Percentiles rank a stretch among this genome's conserved stretches.
These are phyloP conservation scores for Heliconius sara DNA, from an alignment of 2,888 invertebrate genomes.

Conservation along the genomic window DNA sequence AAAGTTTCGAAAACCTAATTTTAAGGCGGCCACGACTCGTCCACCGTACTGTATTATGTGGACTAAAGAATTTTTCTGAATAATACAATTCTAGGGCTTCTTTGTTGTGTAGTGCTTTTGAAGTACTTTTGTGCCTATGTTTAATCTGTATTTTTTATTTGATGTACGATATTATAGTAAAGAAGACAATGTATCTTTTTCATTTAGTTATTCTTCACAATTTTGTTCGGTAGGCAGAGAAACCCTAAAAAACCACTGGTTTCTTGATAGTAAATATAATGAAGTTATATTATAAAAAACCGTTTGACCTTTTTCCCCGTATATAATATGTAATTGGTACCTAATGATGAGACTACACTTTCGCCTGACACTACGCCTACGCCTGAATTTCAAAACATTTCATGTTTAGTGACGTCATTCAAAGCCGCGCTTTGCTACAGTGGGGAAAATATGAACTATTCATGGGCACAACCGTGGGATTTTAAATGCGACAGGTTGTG, in stretches of 20 bases:
- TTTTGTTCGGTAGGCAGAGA: not conserved
- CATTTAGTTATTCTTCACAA: not conserved
- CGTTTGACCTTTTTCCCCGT: too few species aligned
- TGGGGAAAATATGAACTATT: too few species aligned
- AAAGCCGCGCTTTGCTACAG: too few species aligned
- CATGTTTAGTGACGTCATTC: too few species aligned
- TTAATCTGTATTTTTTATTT: slow-evolving; percentile 1
- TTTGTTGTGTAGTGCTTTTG: slow-evolving; percentile 11
- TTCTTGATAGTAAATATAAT: too few species aligned
- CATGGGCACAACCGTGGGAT: too few species aligned
- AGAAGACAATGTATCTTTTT: not conserved
- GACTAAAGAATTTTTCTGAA: slow-evolving; percentile 23
- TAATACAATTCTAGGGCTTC: slow-evolving; percentile 12
- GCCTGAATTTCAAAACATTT: too few species aligned
- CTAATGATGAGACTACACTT: too few species aligned
- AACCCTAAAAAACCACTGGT: not conserved
- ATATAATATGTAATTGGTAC: too few species aligned
- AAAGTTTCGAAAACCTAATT: not conserved
- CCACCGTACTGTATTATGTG: slow-evolving; percentile 7
- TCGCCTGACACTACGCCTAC: too few species aligned
- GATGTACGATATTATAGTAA: not conserved
- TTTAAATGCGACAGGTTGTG: too few species aligned
- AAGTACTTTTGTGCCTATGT: slow-evolving; percentile 7
- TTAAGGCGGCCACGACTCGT: not conserved
- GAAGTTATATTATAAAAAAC: too few species aligned